Conservation (phyloP, 2,888 invertebrate genomes). For the Conchocele bisecta region DNA sequence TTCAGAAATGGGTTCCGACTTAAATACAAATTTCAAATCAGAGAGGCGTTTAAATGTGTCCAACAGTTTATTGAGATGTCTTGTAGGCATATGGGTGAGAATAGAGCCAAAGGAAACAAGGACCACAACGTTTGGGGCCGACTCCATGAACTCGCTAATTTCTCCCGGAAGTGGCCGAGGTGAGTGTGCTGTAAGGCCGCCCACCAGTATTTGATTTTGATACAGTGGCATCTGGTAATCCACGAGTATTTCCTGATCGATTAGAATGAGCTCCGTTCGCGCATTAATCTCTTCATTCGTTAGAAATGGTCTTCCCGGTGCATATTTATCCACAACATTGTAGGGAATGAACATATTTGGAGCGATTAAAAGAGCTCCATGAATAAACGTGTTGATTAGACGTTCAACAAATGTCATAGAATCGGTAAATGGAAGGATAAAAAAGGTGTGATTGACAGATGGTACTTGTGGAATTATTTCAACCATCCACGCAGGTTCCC, state of each 20-base stretch:
- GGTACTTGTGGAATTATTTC: too few relatives aligned
- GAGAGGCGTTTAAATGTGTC: conserved; percentile 41
- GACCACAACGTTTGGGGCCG: conserved; percentile 55
- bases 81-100: conserved; percentile 32
- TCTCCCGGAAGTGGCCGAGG: conserved; percentile 47
- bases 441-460: not conserved
- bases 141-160: conserved; percentile 48
- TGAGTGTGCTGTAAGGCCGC: conserved; percentile 47
- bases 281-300: conserved; percentile 27
- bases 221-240: conserved; percentile 49
- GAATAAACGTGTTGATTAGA: not conserved
- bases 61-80: conserved; percentile 36
- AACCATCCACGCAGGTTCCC: too few relatives aligned
- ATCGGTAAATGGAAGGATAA: not conserved
- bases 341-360: conserved; percentile 31
- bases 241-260: conserved; percentile 53
- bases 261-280: conserved; percentile 43
- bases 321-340: conserved; percentile 40
- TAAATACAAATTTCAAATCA: conserved; percentile 39
- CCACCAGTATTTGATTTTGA: conserved; percentile 58
- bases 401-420: not conserved
- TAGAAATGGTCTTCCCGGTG: conserved; percentile 47
- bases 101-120: conserved; percentile 64
- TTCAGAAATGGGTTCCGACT: conserved; percentile 11
- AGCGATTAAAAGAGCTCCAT: not conserved